Evolutionary conservation across 2,888 invertebrate genomes (phyloP).

Genomic region (Epinotia demarniana): DNA sequence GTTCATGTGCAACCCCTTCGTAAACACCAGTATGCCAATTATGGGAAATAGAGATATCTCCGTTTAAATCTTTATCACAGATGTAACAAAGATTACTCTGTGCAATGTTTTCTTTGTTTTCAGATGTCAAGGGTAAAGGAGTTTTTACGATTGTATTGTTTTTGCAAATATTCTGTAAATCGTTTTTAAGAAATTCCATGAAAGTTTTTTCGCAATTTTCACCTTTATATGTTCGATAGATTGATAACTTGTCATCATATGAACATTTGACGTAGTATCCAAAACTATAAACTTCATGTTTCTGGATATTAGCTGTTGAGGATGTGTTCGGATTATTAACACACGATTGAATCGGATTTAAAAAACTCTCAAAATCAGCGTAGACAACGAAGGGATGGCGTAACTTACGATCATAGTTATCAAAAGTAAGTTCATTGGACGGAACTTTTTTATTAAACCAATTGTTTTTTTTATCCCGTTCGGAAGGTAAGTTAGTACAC

Average conservation of each 20-base stretch:
- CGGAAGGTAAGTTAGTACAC: not conserved
- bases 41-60: not conserved
- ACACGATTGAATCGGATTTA: not conserved
- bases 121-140: not conserved
- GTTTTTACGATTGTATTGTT: not conserved
- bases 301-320: not conserved
- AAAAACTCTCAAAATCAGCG: not conserved
- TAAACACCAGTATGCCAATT: not conserved
- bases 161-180: not conserved
- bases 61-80: not conserved
- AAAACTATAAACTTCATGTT: not conserved
- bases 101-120: not conserved
- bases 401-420: not conserved
- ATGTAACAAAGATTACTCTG: not conserved
- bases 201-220: not conserved
- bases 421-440: not conserved
- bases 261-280: not conserved
- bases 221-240: not conserved
- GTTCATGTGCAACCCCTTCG: conserved; percentile 18
- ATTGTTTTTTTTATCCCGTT: not conserved
- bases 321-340: not conserved
- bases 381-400: not conserved
- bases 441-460: not conserved
- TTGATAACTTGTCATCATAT: not conserved
- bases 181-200: not conserved